phyloP scores from a whole-genome alignment of 1,140 invertebrate species.

The Drosophila erecta region DNA sequence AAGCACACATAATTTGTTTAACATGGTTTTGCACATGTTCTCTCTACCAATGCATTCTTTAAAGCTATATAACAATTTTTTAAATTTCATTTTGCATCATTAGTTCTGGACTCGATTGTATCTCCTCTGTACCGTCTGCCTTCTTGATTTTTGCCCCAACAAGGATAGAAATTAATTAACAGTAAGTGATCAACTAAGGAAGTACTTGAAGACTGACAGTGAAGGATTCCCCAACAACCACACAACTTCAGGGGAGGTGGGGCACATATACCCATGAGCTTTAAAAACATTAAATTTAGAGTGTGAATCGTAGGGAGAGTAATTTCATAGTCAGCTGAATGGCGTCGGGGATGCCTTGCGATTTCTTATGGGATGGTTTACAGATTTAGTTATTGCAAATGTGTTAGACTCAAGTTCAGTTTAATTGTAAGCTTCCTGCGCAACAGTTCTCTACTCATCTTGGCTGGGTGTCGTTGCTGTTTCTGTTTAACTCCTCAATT shows the following conservation, averaged over 20 bases:
- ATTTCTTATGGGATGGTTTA: slow-evolving; percentile 18
- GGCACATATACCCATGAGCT: neutral
- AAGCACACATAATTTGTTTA: slow-evolving; percentile 64
- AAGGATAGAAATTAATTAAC: slow-evolving; percentile 25
- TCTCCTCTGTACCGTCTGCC: slow-evolving; percentile 5
- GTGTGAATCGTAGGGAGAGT: slow-evolving; percentile 23
- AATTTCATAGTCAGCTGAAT: slow-evolving; percentile 41
- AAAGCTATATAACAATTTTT: slow-evolving; percentile 66
- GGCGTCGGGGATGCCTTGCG: slow-evolving; percentile 1
- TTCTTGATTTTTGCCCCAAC: slow-evolving; percentile 17
- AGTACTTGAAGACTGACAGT: slow-evolving; percentile 4
- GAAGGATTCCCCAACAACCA: neutral
- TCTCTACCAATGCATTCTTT: slow-evolving; percentile 49
- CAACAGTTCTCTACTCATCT: slow-evolving; percentile 6
- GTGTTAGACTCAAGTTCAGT: slow-evolving; percentile 23
- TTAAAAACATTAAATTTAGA: slow-evolving; percentile 17
- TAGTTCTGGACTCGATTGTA: slow-evolving; percentile 36
- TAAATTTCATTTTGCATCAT: slow-evolving; percentile 40
- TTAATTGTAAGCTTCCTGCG: slow-evolving; percentile 13
- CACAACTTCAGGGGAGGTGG: slow-evolving; percentile 22
- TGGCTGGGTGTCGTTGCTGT: slow-evolving; percentile 24
- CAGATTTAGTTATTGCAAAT: slow-evolving; percentile 46
- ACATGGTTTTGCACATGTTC: slow-evolving; percentile 28
- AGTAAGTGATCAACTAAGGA: slow-evolving; percentile 24
- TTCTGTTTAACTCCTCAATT: slow-evolving; percentile 23